Evolutionary conservation across 2,888 invertebrate species (phyloP).

Genomic region (Drosophila meridionalis): DNA sequence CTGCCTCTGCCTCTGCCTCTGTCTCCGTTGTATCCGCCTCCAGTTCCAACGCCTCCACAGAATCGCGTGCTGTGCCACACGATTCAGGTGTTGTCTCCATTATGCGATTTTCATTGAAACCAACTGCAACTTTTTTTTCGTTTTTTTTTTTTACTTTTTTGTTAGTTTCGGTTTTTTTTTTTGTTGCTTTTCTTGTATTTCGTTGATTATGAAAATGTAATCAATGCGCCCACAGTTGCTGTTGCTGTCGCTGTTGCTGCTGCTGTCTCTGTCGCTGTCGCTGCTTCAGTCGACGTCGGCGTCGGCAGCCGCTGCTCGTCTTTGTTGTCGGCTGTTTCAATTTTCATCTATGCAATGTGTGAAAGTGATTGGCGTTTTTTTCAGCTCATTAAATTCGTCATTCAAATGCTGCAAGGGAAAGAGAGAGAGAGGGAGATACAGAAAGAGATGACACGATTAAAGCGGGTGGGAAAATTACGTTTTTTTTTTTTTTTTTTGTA

Average conservation of each 20-base stretch:
- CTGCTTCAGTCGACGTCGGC: constrained; percentile 26
- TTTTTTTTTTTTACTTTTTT: constrained; percentile 13
- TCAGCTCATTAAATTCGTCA: constrained; percentile 78
- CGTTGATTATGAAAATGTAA: constrained; percentile 77
- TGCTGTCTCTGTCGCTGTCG: constrained; percentile 26
- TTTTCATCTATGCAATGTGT: constrained; percentile 75
- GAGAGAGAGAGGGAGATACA: not conserved
- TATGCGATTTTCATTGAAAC: constrained; percentile 77
- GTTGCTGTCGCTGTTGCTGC: constrained; percentile 27
- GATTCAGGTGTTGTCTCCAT: constrained; percentile 75
- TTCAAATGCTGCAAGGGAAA: constrained; percentile 42
- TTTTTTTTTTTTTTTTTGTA: not conserved
- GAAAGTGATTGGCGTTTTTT: constrained; percentile 73
- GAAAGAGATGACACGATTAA: constrained; percentile 4
- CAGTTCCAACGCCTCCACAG: constrained; percentile 61
- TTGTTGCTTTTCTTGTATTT: constrained; percentile 27
- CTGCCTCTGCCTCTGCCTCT: constrained; percentile 38
- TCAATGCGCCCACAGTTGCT: constrained; percentile 67
- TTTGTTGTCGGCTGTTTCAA: constrained; percentile 65
- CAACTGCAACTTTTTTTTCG: constrained; percentile 34
- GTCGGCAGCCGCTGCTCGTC: constrained; percentile 48
- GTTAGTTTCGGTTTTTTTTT: constrained; percentile 6
- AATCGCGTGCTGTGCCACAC: constrained; percentile 68
- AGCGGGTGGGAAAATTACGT: constrained; percentile 9
- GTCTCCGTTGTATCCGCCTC: constrained; percentile 50